Base-by-base conservation (phyloP, 2,888 invertebrate species). In the Leptopterna dolabrata region DNA sequence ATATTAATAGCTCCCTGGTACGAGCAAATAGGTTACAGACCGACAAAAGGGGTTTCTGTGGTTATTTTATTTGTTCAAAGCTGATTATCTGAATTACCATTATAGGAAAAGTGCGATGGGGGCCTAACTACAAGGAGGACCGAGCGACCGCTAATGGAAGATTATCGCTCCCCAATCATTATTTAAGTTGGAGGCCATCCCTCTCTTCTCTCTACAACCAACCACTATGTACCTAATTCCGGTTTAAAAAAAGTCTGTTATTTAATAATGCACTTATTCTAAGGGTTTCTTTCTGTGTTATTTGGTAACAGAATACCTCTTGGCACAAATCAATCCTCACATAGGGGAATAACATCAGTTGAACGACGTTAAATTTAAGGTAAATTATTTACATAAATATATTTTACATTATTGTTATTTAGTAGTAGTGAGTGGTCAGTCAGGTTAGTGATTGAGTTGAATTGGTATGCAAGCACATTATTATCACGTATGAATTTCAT, bases 11-110 rank as follows among this genome's bases (percentile, higher is more conserved):
- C 47, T 13, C 24, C 43, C 45, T 24, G 14, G n/a, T 43, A n/a
- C n/a, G 73, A 41, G 30, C 30, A 24, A 45, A 78, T 29, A 43
- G 47, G 24, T 43, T 43, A 45, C 43, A 19, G 9, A 27, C 78
- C 78, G 43, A 43, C 78, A 45, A 78, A 45, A 78, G 47, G 14
- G 27, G 47, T 27, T 78, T 27, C 13, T 45, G 73, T 4, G 24
- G 45, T 78, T 78, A 78, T 78, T 78, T 78, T 78, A 78, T 78
- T 78, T 78, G 78, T 78, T 78, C 45, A 78, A 14, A 11, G 14
- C 45, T 45, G 43, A 78, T 78, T 78, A 78, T 78, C 78, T 45
- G 78, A 78, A 78, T 78, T 78, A 78, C 78, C 78, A 45, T 45
- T 11, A 43, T 45, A 45, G 43, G 78, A 78, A 78, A 36, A 45